Percentiles rank a stretch among this genome's conserved stretches.
These are phyloP conservation scores for Rallus limicola DNA, from an alignment of 2,113 vertebrate species.

Conservation along the genomic window DNA sequence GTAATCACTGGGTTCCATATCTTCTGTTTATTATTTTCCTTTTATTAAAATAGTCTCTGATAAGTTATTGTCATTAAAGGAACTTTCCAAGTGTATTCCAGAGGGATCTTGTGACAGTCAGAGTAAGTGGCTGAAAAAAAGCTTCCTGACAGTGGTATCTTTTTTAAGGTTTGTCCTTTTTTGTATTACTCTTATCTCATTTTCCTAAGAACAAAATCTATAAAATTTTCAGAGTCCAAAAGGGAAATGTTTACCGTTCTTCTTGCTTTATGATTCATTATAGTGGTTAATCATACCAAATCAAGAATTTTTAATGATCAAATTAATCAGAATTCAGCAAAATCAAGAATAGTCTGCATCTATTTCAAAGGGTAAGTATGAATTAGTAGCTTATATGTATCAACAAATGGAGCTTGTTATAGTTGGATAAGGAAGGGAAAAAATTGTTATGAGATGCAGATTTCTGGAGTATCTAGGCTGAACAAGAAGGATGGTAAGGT, in stretches of 20 bases:
- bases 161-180: background rate
- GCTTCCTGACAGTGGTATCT: background rate
- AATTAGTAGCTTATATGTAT: background rate
- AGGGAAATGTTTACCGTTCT: background rate
- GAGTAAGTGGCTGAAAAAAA: background rate
- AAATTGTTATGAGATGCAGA: background rate
- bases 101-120: background rate
- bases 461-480: background rate
- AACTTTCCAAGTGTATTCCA: background rate
- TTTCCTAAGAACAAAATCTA: background rate
- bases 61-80: background rate
- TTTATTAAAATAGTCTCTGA: background rate
- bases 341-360: background rate
- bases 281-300: background rate
- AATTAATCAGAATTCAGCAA: background rate
- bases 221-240: background rate
- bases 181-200: background rate
- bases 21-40: slow-evolving; percentile 16
- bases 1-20: background rate
- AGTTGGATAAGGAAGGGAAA: background rate
- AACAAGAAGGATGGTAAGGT: background rate
- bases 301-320: background rate
- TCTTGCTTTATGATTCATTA: background rate
- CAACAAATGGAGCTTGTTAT: background rate
- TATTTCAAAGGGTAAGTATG: background rate